A percentile compares a stretch with the other conserved stretches of the same genome.
phyloP scores from a whole-genome alignment of 1,140 invertebrate genomes.

The Argopecten irradians region DNA sequence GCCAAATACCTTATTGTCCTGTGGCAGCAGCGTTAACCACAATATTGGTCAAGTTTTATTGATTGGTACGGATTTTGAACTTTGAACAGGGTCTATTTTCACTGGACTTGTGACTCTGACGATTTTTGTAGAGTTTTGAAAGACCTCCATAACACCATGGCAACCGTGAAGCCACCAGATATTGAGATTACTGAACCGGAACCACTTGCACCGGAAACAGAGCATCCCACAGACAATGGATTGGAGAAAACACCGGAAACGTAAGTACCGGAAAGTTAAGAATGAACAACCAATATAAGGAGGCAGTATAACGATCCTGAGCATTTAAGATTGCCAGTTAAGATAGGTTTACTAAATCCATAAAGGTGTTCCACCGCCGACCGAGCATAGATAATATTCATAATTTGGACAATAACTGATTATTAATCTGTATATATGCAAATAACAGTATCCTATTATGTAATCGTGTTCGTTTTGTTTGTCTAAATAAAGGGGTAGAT shows the following conservation, averaged over 20 bases:
- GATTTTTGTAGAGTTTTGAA: not conserved
- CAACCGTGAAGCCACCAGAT: not conserved
- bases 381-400: too few species aligned
- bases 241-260: not conserved
- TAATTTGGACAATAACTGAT: too few species aligned
- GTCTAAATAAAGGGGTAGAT: too few species aligned
- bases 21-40: not conserved
- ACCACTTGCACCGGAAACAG: not conserved
- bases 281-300: too few species aligned
- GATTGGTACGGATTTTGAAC: not conserved
- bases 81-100: not conserved
- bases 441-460: too few species aligned
- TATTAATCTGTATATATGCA: too few species aligned
- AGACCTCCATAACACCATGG: not conserved
- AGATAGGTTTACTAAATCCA: too few species aligned
- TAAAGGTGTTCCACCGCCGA: too few species aligned
- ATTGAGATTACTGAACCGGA: not conserved
- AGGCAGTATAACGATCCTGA: too few species aligned
- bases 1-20: not conserved
- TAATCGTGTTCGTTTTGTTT: too few species aligned
- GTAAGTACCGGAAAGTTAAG: not conserved
- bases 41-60: not conserved
- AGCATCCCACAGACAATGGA: not conserved
- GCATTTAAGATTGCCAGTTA: not conserved
- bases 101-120: not conserved